phyloP scores from a whole-genome alignment of 1,140 invertebrate genomes.

The Plectrocnemia conspersa region DNA sequence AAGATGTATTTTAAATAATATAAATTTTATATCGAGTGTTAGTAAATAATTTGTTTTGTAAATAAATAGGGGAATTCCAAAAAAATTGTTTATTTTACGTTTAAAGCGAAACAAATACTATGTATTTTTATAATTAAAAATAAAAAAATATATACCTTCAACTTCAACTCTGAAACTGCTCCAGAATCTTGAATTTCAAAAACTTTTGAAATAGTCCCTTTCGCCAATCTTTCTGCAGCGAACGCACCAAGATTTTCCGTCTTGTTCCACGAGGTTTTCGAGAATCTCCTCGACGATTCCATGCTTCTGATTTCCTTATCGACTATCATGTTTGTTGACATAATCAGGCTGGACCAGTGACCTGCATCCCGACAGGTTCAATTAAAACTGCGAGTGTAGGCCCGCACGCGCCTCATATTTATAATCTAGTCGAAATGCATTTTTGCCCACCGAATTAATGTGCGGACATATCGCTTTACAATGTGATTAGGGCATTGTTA shows the following conservation, averaged over 20 bases:
- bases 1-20: too few relatives aligned
- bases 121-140: too few relatives aligned
- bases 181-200: too few relatives aligned
- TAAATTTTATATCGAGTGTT: too few relatives aligned
- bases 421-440: conserved; percentile 28
- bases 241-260: background rate
- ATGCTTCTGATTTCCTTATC: background rate
- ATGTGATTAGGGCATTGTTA: conserved; percentile 37
- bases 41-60: too few relatives aligned
- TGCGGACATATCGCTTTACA: conserved; percentile 36
- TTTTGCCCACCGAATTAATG: conserved; percentile 33
- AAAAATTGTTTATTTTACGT: too few relatives aligned
- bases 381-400: conserved; percentile 28
- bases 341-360: conserved; percentile 6
- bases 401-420: conserved; percentile 26
- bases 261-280: background rate
- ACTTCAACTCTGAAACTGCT: too few relatives aligned
- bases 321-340: conserved; percentile 13
- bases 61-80: too few relatives aligned
- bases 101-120: too few relatives aligned
- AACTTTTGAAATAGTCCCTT: background rate
- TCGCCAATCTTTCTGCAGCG: background rate
- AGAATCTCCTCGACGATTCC: background rate
- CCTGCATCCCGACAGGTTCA: conserved; percentile 29
- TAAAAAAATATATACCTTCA: too few relatives aligned